Base-by-base conservation (phyloP, 2,797 vertebrate genomes). In the Heterohyrax brucei region DNA sequence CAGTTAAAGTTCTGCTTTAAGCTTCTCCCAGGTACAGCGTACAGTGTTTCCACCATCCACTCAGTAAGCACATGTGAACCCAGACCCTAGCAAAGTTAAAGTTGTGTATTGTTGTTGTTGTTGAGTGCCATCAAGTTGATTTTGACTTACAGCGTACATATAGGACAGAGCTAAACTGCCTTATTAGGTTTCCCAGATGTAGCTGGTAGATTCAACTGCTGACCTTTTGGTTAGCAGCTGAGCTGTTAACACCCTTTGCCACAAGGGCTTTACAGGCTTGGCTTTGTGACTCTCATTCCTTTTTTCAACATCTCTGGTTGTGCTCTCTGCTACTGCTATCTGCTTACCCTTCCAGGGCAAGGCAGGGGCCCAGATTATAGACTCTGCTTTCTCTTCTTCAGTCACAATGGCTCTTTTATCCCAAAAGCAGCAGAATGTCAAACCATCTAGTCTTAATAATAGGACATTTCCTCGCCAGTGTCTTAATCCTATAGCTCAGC, bases 401-500 rank as follows among this genome's bases (percentile, higher is more conserved):
- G 76, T 48, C 14, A 30, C 19, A 75, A 44, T 33, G 28, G 26
- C 5, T 61, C 59, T 21, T 91, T 73, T 64, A 24, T 12, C 26
- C 44, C 10, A 77, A 80, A 81, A 22, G 10, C 53, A 89, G 22
- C 26, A n/a, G 6, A 28, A 46, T 80, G 76, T 68, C 56, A 62
- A 86, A 53, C 10, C 87, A 76, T 33, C 46, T 10, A 72, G 9
- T 75, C 87, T 70, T 76, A 91, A 44, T 39, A 61, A 94, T 26
- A 75, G 3, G n/a, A 44, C 16, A 81, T 88, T 86, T 93, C 4
- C 13, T 12, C 30, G 5, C 18, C 39, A n/a, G 22, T 50, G 13
- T 85, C 39, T 79, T 91, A 86, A 86, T 92, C 70, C 64, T 66
- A 44, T 48, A 72, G 50, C 39, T 88, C 30, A 70, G 66, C 66